phyloP scores from a whole-genome alignment of 1,140 invertebrate genomes.

The Pseudoatta argentina region DNA sequence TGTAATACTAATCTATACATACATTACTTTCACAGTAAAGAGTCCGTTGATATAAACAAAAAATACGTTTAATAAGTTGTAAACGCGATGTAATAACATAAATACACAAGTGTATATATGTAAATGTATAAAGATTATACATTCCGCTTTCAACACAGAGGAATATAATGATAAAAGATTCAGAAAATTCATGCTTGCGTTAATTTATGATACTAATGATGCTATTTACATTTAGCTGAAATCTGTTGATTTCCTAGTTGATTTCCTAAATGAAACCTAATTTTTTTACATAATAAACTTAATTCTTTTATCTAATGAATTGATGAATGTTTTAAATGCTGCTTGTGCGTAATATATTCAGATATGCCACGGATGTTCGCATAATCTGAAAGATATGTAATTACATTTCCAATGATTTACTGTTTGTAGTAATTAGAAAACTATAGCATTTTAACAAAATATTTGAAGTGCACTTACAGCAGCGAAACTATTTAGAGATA shows the following conservation, averaged over 20 bases:
- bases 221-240: neutral
- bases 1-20: neutral
- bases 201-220: neutral
- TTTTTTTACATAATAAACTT: neutral
- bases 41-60: too few relatives aligned
- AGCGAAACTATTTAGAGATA: slow-evolving; percentile 70
- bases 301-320: neutral
- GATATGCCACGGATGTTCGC: slow-evolving; percentile 46
- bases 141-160: neutral
- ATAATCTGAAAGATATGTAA: slow-evolving; percentile 32
- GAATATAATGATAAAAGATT: neutral
- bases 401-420: neutral
- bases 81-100: neutral
- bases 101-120: neutral
- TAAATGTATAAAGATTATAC: neutral
- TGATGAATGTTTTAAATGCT: slow-evolving; percentile 18
- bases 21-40: neutral
- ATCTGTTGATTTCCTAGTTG: neutral
- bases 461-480: slow-evolving; percentile 56
- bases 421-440: neutral
- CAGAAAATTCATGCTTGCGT: neutral
- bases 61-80: neutral
- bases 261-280: too few relatives aligned
- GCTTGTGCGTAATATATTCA: slow-evolving; percentile 59
- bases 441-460: neutral